These are phyloP conservation scores for Ochotona princeps DNA, from an alignment of 2,113 vertebrate species.

Conservation along the genomic window DNA sequence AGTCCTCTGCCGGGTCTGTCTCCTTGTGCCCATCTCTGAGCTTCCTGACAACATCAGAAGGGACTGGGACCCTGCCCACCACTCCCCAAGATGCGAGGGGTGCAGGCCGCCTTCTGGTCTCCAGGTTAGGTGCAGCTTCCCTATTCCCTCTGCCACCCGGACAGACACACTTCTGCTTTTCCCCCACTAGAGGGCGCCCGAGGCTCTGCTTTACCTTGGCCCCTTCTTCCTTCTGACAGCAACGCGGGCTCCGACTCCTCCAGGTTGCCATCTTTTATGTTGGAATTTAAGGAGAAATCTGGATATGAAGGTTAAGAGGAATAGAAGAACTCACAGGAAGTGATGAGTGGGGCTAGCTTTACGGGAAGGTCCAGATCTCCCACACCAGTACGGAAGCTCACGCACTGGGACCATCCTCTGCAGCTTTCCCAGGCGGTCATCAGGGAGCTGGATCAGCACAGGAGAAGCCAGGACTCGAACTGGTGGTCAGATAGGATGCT, in stretches of 20 bases:
- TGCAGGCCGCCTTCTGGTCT: neutral
- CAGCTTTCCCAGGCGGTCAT: too few relatives aligned
- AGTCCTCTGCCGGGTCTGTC: neutral
- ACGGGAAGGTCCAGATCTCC: too few relatives aligned
- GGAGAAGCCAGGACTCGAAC: too few relatives aligned
- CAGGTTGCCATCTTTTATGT: neutral
- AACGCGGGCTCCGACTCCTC: accelerated
- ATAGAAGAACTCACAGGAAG: too few relatives aligned
- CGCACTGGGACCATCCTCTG: too few relatives aligned
- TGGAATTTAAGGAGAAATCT: neutral
- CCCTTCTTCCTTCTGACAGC: neutral
- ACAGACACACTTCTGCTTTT: neutral
- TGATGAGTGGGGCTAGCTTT: too few relatives aligned
- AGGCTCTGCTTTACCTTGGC: slow-evolving; percentile 32
- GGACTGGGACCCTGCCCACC: neutral
- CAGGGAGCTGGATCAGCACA: too few relatives aligned
- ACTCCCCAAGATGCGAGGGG: neutral
- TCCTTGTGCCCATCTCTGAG: neutral
- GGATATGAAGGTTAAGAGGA: neutral
- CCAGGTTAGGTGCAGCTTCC: too few relatives aligned
- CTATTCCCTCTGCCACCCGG: neutral
- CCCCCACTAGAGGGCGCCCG: neutral
- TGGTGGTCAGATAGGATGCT: too few relatives aligned
- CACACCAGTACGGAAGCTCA: too few relatives aligned
- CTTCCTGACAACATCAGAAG: neutral